phyloP scores from a whole-genome alignment of 2,888 invertebrate species.

The Trileptium ribeirensis region DNA sequence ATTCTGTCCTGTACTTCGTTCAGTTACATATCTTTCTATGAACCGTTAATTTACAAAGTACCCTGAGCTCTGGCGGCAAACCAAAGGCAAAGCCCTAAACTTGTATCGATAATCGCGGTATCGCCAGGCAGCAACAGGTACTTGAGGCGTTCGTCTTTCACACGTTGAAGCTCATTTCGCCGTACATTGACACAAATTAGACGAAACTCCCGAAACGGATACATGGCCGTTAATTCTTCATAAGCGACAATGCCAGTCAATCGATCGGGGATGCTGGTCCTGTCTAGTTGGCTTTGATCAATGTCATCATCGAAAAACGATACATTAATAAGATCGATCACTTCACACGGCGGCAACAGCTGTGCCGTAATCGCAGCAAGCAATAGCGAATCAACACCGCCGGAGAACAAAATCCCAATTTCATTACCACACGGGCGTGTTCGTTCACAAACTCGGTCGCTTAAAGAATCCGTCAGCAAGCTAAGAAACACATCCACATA shows the following conservation, averaged over 20 bases:
- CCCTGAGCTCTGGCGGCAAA: conserved; percentile 67
- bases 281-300: not conserved
- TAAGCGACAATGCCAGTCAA: conserved; percentile 60
- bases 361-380: conserved; percentile 71
- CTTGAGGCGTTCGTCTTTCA: not conserved
- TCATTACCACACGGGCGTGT: conserved; percentile 49
- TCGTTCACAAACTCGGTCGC: not conserved
- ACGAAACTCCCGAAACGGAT: not conserved
- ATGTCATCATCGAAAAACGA: conserved; percentile 62
- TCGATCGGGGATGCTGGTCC: conserved; percentile 67
- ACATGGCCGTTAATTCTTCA: no score
- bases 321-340: conserved; percentile 88
- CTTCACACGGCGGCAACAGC: conserved; percentile 58
- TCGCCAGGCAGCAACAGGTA: not conserved
- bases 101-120: not conserved
- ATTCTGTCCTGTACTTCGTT: no score
- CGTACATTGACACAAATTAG: not conserved
- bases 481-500: not conserved
- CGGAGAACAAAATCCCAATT: conserved; percentile 81
- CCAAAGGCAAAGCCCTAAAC: conserved; percentile 63
- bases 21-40: no score
- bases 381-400: conserved; percentile 90
- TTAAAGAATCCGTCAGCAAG: not conserved
- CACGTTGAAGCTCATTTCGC: not conserved
- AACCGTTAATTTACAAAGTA: no score